Evolutionary conservation across 2,797 vertebrate genomes (phyloP).

Genomic region (Pseudochirops corinnae): DNA sequence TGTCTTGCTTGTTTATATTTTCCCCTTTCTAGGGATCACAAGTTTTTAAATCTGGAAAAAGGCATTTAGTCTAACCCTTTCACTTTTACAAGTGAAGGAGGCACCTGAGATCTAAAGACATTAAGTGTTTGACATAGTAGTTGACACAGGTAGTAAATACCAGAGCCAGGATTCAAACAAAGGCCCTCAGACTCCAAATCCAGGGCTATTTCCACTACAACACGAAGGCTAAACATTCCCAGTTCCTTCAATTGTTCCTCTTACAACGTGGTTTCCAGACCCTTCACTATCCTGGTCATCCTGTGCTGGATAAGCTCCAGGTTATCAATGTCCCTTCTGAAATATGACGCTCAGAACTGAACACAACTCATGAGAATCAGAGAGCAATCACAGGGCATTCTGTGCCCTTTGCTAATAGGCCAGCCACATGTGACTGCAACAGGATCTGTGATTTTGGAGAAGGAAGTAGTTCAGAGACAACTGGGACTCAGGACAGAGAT

Average conservation of each 20-base stretch:
- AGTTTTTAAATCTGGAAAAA: background rate
- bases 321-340: conserved; percentile 60
- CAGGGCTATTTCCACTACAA: background rate
- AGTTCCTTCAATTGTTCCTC: background rate
- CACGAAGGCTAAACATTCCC: background rate
- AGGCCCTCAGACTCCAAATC: background rate
- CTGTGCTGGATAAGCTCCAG: conserved; percentile 33
- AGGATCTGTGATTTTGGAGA: conserved; percentile 57
- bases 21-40: background rate
- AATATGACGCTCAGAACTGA: conserved; percentile 49
- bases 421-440: conserved; percentile 71
- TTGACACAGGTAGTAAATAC: background rate
- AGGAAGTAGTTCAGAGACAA: conserved; percentile 73
- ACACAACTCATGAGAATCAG: conserved; percentile 55
- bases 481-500: conserved; percentile 68
- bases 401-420: conserved; percentile 62
- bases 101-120: background rate
- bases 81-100: background rate
- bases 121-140: background rate
- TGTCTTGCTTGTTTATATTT: background rate
- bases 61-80: background rate
- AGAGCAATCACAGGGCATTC: conserved; percentile 58
- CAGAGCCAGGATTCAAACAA: background rate
- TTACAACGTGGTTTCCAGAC: background rate
- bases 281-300: background rate